Conservation (phyloP, 2,888 invertebrate genomes). For the Pyrrhosoma nymphula region DNA sequence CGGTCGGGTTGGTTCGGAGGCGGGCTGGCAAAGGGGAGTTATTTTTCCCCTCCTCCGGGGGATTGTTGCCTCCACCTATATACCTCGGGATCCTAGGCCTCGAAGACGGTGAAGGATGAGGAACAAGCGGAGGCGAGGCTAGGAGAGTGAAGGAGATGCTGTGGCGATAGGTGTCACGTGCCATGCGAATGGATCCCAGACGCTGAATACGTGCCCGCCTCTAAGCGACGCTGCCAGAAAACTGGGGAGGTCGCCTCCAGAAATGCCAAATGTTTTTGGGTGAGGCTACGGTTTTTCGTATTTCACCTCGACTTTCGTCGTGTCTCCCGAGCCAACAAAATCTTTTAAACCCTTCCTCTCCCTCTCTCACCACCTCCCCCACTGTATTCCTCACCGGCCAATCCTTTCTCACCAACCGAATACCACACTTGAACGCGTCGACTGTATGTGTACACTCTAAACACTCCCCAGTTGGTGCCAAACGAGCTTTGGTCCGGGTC, state of each 20-base stretch:
- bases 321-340: not conserved
- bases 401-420: too few species aligned
- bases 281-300: not conserved
- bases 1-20: not conserved
- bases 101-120: not conserved
- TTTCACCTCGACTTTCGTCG: not conserved
- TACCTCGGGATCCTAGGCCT: not conserved
- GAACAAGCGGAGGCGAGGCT: too few species aligned
- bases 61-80: not conserved
- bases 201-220: not conserved
- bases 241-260: not conserved
- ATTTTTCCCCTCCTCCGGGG: not conserved
- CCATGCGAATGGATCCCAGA: slow-evolving; percentile 43
- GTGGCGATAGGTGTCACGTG: not conserved
- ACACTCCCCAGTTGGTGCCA: not conserved
- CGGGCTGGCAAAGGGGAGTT: not conserved
- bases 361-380: not conserved
- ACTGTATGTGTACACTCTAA: not conserved
- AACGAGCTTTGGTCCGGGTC: not conserved
- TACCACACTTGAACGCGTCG: not conserved
- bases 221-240: not conserved
- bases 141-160: too few species aligned
- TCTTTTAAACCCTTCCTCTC: not conserved
- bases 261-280: not conserved
- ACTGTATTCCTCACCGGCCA: too few species aligned